phyloP scores from a whole-genome alignment of 2,797 vertebrate species.

The Nothura maculosa region DNA sequence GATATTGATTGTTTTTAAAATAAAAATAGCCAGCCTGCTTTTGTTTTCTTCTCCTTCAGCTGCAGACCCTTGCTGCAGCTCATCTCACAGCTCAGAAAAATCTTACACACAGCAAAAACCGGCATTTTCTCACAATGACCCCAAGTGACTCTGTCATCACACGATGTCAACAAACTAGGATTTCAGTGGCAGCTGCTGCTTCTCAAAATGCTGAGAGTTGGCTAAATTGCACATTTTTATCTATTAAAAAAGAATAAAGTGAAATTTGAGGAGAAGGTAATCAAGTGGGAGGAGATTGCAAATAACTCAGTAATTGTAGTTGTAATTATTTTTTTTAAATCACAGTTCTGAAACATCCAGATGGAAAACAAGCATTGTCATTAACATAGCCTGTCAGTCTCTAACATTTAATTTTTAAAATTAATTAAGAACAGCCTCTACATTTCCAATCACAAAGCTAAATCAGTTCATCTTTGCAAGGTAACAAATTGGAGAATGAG shows the following conservation, averaged over 20 bases:
- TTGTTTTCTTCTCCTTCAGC: conserved; percentile 45
- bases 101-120: conserved; percentile 36
- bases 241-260: conserved; percentile 29
- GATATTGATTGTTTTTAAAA: background rate
- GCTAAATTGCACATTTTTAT: background rate
- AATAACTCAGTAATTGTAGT: background rate
- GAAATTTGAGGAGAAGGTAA: background rate
- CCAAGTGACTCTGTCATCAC: conserved; percentile 18
- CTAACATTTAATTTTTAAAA: background rate
- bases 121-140: conserved; percentile 41
- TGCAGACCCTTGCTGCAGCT: background rate
- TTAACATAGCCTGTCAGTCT: background rate
- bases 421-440: background rate
- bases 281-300: background rate
- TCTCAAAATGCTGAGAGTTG: conserved; percentile 31
- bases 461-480: background rate
- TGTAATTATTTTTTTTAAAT: background rate
- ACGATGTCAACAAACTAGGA: conserved; percentile 26
- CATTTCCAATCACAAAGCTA: background rate
- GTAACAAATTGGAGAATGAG: background rate
- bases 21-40: conserved; percentile 41
- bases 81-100: conserved; percentile 58
- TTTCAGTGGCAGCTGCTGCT: conserved; percentile 46
- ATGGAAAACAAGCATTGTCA: background rate
- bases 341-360: background rate